Evolutionary conservation across 2,113 vertebrate species (phyloP), one percentile per base, ranked within the genome.

Genomic region (Turdus rufiventris): DNA sequence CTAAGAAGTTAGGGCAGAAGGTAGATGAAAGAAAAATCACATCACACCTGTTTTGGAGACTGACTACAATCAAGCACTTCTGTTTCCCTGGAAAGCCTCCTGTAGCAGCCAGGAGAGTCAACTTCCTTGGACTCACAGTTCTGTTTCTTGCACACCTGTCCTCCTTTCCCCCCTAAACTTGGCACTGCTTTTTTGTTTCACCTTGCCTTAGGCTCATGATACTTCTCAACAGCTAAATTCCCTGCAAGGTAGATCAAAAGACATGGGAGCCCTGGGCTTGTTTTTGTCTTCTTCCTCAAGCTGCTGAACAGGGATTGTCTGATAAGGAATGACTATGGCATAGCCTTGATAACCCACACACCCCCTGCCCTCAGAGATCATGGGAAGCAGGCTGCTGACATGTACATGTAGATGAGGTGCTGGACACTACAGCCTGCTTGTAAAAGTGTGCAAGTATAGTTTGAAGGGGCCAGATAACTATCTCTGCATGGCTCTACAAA

Each of bases 191-290:
- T 91, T 92, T 70, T 67, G 88, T 91, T 96, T 89, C 85, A 93
- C 76, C 91, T 78, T 85, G 88, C 93, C 85, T 85, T 85, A 91
- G 92, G 91, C 72, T 70, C 47, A 34, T 60, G 48, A 63, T 85
- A 77, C 61, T 93, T 95, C 85, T 89, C 67, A 85, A 77, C 68
- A 89, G 40, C 56, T 61, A 93, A 93, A 80, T 80, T 96, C 91
- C 58, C 75, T 88, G 90, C 63, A 70, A 94, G 74, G 75, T 71
- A 92, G 85, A 92, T 89, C 95, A 90, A 96, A 91, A 97, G 92
- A 89, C 65, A 54, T 1, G 4, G 42, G 29, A 93, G 58, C 89
- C 82, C 67, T 77, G 63, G 85, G 93, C 72, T 91, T 94, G 51
- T 84, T 94, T 93, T 89, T 45, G 78, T 74, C 70, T 63, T 92